A percentile compares a stretch with the other conserved stretches of the same genome.
These are phyloP conservation scores for Sander vitreus DNA, from an alignment of 2,113 vertebrate genomes.

Conservation along the genomic window DNA sequence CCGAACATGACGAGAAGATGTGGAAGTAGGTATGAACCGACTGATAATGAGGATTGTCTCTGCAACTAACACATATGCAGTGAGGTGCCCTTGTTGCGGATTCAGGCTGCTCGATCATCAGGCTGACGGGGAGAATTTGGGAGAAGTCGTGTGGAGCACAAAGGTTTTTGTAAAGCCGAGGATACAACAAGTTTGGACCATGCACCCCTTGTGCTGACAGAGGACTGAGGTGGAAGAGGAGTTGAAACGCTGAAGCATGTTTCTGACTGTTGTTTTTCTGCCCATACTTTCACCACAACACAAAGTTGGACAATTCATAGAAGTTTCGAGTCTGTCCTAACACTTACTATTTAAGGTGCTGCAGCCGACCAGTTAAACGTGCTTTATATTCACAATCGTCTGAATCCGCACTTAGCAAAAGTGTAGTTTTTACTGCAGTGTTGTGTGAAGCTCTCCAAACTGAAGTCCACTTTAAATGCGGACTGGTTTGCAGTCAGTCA, in stretches of 20 bases:
- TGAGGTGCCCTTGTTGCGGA: constrained; percentile 49
- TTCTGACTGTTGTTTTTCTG: not conserved
- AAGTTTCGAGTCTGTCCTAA: constrained; percentile 54
- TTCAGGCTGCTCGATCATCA: constrained; percentile 39
- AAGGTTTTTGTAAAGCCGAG: constrained; percentile 52
- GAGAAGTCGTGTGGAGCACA: constrained; percentile 60
- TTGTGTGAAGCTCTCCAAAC: constrained; percentile 43
- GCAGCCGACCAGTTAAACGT: not conserved
- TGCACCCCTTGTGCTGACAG: constrained; percentile 47
- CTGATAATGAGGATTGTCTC: constrained; percentile 27
- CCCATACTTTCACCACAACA: constrained; percentile 32
- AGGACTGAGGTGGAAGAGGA: constrained; percentile 15
- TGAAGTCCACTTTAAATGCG: constrained; percentile 76
- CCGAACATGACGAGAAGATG: constrained; percentile 16
- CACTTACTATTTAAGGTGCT: not conserved
- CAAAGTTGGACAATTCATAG: constrained; percentile 59
- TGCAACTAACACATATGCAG: constrained; percentile 37
- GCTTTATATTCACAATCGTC: not conserved
- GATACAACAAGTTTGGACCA: constrained; percentile 58
- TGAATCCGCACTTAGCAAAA: not conserved
- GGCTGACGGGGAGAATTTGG: constrained; percentile 30
- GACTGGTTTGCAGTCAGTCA: constrained; percentile 67
- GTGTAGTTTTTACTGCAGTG: constrained; percentile 33
- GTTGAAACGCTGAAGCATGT: not conserved
- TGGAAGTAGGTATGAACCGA: constrained; percentile 17